Conservation (phyloP, 2,888 invertebrate species). For the Cataglyphis albicans region DNA sequence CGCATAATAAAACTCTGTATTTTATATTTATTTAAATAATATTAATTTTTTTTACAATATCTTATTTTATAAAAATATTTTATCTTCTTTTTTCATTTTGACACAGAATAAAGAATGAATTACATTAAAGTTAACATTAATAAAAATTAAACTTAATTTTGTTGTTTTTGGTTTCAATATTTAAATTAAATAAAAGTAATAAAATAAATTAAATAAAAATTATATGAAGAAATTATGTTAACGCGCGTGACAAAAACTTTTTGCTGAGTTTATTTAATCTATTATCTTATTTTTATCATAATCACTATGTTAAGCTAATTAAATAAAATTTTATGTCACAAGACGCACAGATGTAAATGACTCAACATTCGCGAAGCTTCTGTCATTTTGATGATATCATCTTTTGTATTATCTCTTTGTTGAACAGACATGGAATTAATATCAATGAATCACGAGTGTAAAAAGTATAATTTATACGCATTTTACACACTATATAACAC, state of each 20-base stretch:
- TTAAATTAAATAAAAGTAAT: neutral
- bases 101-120: neutral
- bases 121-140: neutral
- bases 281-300: constrained; percentile 13
- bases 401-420: constrained; percentile 31
- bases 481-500: neutral
- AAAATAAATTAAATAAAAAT: neutral
- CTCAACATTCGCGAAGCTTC: constrained; percentile 53
- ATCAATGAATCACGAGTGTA: neutral
- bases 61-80: neutral
- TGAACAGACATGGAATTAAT: constrained; percentile 2
- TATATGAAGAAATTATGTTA: neutral
- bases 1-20: neutral
- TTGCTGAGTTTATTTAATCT: neutral
- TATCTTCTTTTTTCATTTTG: neutral
- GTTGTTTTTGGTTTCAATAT: neutral
- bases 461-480: neutral
- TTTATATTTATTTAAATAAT: constrained; percentile 7
- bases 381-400: constrained; percentile 62
- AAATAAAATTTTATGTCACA: constrained; percentile 8
- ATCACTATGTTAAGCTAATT: constrained; percentile 24
- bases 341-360: constrained; percentile 53
- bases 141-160: neutral
- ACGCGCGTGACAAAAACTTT: neutral
- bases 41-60: neutral